Percentiles rank a stretch among this genome's conserved stretches.
Evolutionary conservation across 2,888 invertebrate species (phyloP).

Genomic region (Leptinotarsa juncta): DNA sequence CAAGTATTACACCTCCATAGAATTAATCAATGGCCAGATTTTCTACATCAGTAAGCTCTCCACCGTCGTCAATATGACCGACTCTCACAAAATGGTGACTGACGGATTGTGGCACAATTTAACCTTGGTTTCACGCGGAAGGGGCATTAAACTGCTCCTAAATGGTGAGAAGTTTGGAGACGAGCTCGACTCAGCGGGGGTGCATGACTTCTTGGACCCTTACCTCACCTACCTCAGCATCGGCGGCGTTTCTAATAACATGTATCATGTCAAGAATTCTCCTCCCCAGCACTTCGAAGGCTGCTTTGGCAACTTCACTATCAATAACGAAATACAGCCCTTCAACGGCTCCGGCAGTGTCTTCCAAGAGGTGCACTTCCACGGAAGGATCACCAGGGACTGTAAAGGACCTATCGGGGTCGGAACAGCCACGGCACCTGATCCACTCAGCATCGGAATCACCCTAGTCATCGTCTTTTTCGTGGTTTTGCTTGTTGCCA

Average conservation of each 20-base stretch:
- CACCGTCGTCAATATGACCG: slow-evolving; percentile 85
- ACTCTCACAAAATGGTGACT: slow-evolving; percentile 72
- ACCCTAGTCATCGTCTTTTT: slow-evolving; percentile 95
- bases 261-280: slow-evolving; percentile 68
- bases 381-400: slow-evolving; percentile 80
- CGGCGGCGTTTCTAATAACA: slow-evolving; percentile 79
- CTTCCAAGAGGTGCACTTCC: slow-evolving; percentile 76
- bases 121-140: slow-evolving; percentile 77
- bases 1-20: slow-evolving; percentile 86
- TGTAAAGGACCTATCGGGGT: slow-evolving; percentile 82
- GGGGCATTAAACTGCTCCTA: slow-evolving; percentile 78
- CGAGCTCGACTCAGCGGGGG: slow-evolving; percentile 85
- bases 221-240: slow-evolving; percentile 84
- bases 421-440: slow-evolving; percentile 82
- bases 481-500: slow-evolving; percentile 87
- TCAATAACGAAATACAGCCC: slow-evolving; percentile 91
- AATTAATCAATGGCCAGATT: slow-evolving; percentile 81
- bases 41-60: slow-evolving; percentile 85
- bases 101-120: slow-evolving; percentile 94
- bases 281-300: slow-evolving; percentile 82
- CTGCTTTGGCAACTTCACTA: slow-evolving; percentile 88
- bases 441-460: slow-evolving; percentile 91
- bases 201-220: slow-evolving; percentile 93
- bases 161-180: slow-evolving; percentile 81
- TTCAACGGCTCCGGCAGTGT: slow-evolving; percentile 89